Conservation (phyloP, 2,113 vertebrate genomes). For the Dromaius novaehollandiae region DNA sequence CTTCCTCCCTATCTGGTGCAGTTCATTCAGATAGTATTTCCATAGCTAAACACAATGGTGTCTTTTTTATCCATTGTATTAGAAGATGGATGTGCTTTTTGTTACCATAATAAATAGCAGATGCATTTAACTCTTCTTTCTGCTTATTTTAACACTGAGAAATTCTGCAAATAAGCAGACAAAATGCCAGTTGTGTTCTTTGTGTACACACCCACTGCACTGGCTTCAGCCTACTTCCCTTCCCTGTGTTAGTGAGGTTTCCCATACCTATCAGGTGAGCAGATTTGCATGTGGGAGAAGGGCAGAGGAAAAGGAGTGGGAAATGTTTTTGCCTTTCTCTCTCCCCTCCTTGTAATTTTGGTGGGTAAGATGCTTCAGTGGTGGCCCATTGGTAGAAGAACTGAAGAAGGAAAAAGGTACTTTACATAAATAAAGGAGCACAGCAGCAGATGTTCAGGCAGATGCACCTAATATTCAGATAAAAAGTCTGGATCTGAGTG, state of each 20-base stretch:
- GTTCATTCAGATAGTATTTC: background rate
- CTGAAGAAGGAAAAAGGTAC: background rate
- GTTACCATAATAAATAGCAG: background rate
- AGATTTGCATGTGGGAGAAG: background rate
- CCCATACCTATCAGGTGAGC: background rate
- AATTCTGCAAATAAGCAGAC: background rate
- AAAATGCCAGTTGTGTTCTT: background rate
- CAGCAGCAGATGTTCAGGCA: background rate
- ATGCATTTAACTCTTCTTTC: background rate
- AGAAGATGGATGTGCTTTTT: background rate
- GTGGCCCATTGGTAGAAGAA: background rate
- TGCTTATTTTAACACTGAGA: background rate
- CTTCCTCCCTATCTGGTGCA: background rate
- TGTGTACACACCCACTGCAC: background rate
- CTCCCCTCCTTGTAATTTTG: background rate
- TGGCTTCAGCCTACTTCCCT: background rate
- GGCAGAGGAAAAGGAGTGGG: background rate
- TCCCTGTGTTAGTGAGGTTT: background rate
- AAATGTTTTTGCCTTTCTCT: conserved; percentile 5
- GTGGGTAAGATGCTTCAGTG: background rate
- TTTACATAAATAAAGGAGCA: background rate
- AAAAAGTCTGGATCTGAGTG: background rate
- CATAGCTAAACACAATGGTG: background rate
- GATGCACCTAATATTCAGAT: background rate
- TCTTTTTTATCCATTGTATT: background rate